Evolutionary conservation across 2,888 invertebrate genomes (phyloP).

Genomic region (Diarsia brunnea): DNA sequence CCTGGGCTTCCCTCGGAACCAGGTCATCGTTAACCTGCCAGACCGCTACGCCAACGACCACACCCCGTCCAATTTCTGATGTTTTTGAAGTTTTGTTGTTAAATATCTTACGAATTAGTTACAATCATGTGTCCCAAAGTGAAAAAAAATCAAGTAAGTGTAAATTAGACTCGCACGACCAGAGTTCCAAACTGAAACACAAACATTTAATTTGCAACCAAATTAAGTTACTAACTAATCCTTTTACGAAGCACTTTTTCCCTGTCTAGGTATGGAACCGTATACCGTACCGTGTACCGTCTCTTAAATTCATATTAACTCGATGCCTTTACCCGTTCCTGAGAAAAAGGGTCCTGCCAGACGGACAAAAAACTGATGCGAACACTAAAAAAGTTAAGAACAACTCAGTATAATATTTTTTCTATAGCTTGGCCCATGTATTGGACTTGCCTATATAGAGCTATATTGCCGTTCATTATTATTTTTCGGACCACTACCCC

Average conservation of each 20-base stretch:
- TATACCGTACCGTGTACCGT: background rate
- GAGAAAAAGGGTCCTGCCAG: background rate
- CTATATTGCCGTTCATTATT: background rate
- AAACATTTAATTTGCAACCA: background rate
- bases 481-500: background rate
- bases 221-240: background rate
- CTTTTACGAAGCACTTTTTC: background rate
- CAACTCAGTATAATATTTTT: background rate
- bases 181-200: background rate
- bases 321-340: background rate
- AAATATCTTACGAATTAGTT: constrained; percentile 27
- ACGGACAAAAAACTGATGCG: background rate
- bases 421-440: background rate
- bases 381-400: background rate
- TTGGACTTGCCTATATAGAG: background rate
- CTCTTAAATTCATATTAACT: background rate
- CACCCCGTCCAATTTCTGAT: constrained; percentile 74
- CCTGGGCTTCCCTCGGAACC: constrained; percentile 86
- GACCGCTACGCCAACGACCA: constrained; percentile 80
- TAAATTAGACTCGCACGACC: background rate
- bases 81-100: constrained; percentile 45
- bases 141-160: background rate
- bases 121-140: background rate
- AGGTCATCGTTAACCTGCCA: constrained; percentile 86
- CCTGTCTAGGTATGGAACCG: background rate